These are phyloP conservation scores for Coracias cyanogaster DNA, from an alignment of 2,797 vertebrate species.

Conservation along the genomic window DNA sequence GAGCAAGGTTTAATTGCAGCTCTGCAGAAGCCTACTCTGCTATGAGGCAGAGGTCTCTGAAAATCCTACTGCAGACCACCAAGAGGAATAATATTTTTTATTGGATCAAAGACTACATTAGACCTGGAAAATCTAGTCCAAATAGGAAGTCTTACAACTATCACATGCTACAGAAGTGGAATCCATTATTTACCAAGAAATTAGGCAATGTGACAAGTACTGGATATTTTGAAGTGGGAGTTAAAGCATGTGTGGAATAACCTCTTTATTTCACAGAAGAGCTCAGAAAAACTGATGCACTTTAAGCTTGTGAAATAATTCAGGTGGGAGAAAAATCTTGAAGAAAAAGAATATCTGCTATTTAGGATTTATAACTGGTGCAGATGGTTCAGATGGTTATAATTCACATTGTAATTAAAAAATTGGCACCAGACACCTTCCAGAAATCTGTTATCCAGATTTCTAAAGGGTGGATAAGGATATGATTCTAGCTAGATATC, in stretches of 20 bases:
- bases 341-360: neutral
- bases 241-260: neutral
- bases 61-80: neutral
- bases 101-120: neutral
- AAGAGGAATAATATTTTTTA: neutral
- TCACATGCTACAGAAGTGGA: neutral
- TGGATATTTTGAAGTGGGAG: neutral
- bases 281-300: neutral
- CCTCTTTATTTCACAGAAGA: neutral
- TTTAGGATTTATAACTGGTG: constrained; percentile 1
- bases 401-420: constrained; percentile 29
- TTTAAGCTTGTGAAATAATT: neutral
- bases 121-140: neutral
- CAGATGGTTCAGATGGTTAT: constrained; percentile 33
- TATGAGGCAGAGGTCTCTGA: neutral
- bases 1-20: neutral
- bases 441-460: constrained; percentile 41
- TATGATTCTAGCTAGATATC: constrained; percentile 9
- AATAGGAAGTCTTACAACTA: neutral
- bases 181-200: neutral
- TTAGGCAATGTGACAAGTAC: neutral
- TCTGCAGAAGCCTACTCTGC: neutral
- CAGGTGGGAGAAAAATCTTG: constrained; percentile 7
- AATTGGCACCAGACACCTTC: constrained; percentile 28
- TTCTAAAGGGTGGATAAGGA: neutral